Evolutionary conservation across 2,888 invertebrate species (phyloP).

Genomic region (Perithous albicinctus): DNA sequence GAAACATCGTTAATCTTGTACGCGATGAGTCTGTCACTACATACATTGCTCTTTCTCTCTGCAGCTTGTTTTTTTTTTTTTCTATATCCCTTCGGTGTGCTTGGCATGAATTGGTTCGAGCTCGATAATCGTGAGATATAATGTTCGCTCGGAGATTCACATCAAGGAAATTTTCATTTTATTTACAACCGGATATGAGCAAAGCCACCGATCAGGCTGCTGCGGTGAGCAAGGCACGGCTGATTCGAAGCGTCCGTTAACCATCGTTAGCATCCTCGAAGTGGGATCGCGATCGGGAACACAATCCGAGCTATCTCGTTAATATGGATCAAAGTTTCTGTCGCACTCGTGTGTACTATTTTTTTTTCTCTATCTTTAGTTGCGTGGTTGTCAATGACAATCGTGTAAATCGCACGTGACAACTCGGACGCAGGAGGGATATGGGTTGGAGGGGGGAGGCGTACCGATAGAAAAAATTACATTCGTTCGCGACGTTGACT

Average conservation of each 20-base stretch:
- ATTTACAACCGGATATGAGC: conserved; percentile 65
- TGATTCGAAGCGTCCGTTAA: conserved; percentile 72
- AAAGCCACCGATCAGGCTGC: conserved; percentile 69
- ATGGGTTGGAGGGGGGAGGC: neutral
- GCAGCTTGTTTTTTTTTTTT: neutral
- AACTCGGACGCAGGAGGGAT: conserved; percentile 13
- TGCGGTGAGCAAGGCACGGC: conserved; percentile 78
- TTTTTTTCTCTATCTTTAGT: conserved; percentile 34
- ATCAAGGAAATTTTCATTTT: conserved; percentile 26
- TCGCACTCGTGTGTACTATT: conserved; percentile 15
- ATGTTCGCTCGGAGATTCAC: conserved; percentile 13
- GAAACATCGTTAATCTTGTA: neutral
- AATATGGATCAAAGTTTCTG: conserved; percentile 46
- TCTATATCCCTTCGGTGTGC: neutral
- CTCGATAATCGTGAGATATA: conserved; percentile 9
- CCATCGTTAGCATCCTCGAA: conserved; percentile 38
- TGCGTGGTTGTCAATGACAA: conserved; percentile 13
- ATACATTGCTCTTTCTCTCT: neutral
- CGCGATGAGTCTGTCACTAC: neutral
- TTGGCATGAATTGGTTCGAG: conserved; percentile 10
- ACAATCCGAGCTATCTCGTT: conserved; percentile 41
- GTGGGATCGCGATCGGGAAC: conserved; percentile 16
- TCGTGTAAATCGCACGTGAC: conserved; percentile 45
- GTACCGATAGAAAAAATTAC: conserved; percentile 65
- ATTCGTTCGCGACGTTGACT: conserved; percentile 57